Conservation (phyloP, 2,113 vertebrate species). For the Aythya baeri region DNA sequence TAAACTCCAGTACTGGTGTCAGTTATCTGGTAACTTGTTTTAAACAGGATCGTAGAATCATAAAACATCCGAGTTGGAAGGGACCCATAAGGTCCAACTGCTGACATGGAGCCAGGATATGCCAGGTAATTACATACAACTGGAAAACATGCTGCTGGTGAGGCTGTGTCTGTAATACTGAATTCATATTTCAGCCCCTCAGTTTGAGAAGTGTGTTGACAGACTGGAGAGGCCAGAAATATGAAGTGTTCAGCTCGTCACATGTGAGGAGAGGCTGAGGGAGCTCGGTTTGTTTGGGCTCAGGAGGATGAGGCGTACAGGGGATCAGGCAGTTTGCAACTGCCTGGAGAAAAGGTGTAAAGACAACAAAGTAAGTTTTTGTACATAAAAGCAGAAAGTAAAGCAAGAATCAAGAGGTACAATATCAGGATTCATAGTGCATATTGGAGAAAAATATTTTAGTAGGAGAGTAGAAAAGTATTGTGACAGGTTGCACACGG, state of each 20-base stretch:
- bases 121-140: rapidly evolving
- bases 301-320: not conserved
- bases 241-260: not conserved
- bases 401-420: not conserved
- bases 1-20: not conserved
- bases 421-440: not conserved
- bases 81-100: too few species aligned
- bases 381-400: not conserved
- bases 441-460: not conserved
- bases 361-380: not conserved
- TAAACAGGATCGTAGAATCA: not conserved
- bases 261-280: not conserved
- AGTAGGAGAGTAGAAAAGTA: rapidly evolving
- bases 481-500: not conserved
- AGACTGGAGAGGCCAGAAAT: not conserved
- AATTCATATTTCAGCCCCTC: not conserved
- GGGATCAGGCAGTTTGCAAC: not conserved
- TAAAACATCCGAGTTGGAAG: too few species aligned
- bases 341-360: not conserved
- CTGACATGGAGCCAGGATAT: not conserved
- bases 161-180: not conserved
- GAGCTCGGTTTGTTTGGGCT: rapidly evolving
- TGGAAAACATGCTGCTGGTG: not conserved
- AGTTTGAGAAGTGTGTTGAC: not conserved
- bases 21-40: not conserved